Conservation (phyloP, 92 coral and sea anemone species). For the Montipora capitata region DNA sequence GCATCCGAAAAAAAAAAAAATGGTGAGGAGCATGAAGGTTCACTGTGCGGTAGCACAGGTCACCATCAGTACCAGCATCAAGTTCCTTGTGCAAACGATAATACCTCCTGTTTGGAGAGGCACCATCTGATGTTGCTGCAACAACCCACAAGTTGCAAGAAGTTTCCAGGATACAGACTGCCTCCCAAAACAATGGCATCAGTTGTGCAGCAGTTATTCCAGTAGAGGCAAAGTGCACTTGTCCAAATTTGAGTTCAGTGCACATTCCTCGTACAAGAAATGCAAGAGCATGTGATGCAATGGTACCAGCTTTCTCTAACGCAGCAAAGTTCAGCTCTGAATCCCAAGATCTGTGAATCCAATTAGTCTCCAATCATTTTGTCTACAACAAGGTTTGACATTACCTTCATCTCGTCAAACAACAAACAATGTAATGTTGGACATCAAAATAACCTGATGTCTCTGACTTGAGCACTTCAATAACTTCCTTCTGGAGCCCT, state of each 20-base stretch:
- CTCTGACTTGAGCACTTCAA: too few relatives aligned
- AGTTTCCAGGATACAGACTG: too few relatives aligned
- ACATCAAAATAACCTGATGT: too few relatives aligned
- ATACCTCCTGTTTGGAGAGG: conserved; percentile 59
- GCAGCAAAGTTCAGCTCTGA: too few relatives aligned
- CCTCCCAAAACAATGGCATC: too few relatives aligned
- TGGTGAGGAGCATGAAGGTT: conserved; percentile 56
- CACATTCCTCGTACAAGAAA: conserved; percentile 77
- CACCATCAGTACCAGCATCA: conserved; percentile 42
- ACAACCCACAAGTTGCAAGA: conserved; percentile 54
- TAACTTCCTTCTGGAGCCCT: too few relatives aligned
- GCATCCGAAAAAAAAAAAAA: conserved; percentile 57
- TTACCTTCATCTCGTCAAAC: too few relatives aligned
- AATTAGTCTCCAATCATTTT: too few relatives aligned
- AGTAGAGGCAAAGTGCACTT: conserved; percentile 75
- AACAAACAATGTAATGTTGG: too few relatives aligned
- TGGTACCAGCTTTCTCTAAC: conserved; percentile 55
- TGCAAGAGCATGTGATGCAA: conserved; percentile 74
- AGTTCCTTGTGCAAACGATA: conserved; percentile 34
- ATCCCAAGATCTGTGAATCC: too few relatives aligned
- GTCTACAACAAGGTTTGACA: too few relatives aligned
- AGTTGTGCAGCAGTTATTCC: conserved; percentile 61
- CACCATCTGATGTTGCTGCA: too few relatives aligned
- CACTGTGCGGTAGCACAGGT: conserved; percentile 42
- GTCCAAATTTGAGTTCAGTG: conserved; percentile 72